Percentiles rank a stretch among this genome's conserved stretches.
Evolutionary conservation across 2,797 vertebrate genomes (phyloP).

Genomic region (Hippoglossus hippoglossus): DNA sequence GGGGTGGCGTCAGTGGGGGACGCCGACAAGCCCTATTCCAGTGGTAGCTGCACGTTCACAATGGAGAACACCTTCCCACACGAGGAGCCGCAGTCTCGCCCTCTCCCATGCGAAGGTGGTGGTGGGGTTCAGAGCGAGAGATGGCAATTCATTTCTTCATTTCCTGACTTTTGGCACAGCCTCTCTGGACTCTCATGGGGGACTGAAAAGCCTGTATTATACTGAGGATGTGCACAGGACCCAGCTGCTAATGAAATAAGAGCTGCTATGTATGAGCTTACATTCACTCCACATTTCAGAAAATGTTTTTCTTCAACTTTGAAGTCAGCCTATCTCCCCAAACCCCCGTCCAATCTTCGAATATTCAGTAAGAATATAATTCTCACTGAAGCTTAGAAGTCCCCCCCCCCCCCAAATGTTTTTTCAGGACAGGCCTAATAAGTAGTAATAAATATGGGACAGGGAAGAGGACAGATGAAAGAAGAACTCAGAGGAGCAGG

Average conservation of each 20-base stretch:
- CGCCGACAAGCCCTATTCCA: constrained; percentile 46
- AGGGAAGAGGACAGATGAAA: background rate
- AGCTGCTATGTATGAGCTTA: constrained; percentile 55
- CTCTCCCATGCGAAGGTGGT: constrained; percentile 44
- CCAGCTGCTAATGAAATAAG: constrained; percentile 74
- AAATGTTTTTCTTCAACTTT: constrained; percentile 24
- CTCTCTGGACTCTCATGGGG: constrained; percentile 49
- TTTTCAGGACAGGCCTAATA: background rate
- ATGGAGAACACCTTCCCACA: constrained; percentile 26
- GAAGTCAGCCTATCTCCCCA: background rate
- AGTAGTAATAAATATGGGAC: background rate
- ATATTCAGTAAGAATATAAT: background rate
- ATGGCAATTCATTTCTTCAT: constrained; percentile 72
- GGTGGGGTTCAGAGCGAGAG: constrained; percentile 58
- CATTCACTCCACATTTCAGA: constrained; percentile 36
- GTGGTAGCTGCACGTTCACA: constrained; percentile 30
- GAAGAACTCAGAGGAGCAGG: background rate
- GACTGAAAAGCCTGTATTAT: constrained; percentile 66
- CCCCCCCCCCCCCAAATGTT: background rate
- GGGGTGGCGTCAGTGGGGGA: constrained; percentile 36
- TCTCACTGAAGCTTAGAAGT: background rate
- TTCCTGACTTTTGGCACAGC: constrained; percentile 71
- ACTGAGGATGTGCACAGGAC: constrained; percentile 52
- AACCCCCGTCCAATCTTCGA: background rate
- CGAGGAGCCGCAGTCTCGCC: constrained; percentile 22